Base-by-base conservation (phyloP, 2,113 vertebrate species). In the Ptilonorhynchus violaceus region DNA sequence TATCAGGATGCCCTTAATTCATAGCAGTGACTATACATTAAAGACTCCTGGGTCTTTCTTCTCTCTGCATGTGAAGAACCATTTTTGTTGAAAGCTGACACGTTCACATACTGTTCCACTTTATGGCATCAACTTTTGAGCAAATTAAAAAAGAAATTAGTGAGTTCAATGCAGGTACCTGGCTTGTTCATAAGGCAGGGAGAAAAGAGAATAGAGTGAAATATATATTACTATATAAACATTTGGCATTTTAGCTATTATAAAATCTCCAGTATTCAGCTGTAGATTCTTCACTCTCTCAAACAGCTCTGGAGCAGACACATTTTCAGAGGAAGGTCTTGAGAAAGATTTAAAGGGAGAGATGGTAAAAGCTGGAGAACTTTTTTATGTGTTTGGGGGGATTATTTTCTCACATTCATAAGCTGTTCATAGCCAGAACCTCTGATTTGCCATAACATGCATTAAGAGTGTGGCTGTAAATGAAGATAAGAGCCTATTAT, bases 1-100 rank as follows among this genome's bases (percentile, higher is more conserved):
- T 15, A 22, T 42, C 52, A 79, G 0, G 1, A 47, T 53, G 19
- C 7, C 44, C 39, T 70, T 49, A 92, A 60, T 52, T 89, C 5
- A 6, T 19, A 60, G 17, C 2, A 4, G 15, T 58, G 10, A 44
- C 15, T 58, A 9, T 13, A 18, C 0, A 0, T 37, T 35, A 72
- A 72, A 90, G 31, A 44, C 10, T 73, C 17, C 3, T 22, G 7
- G 5, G 1, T 62, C 14, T 86, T 75, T 85, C 30, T 64, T 77
- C 63, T 60, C 7, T 14, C 24, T 67, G 20, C 7, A 39, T 1
- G 1, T 46, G 10, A 68, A 17, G 15, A 80, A 46, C 5, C 2
- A 44, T 67, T 89, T 85, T 30, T 70, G 8, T 19, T 72, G 68
- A 63, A 85, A 85, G 23, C 6, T 77, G 37, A 69, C 11, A 53